Evolutionary conservation across 2,888 invertebrate species (phyloP).

Genomic region (Limenitis camilla): DNA sequence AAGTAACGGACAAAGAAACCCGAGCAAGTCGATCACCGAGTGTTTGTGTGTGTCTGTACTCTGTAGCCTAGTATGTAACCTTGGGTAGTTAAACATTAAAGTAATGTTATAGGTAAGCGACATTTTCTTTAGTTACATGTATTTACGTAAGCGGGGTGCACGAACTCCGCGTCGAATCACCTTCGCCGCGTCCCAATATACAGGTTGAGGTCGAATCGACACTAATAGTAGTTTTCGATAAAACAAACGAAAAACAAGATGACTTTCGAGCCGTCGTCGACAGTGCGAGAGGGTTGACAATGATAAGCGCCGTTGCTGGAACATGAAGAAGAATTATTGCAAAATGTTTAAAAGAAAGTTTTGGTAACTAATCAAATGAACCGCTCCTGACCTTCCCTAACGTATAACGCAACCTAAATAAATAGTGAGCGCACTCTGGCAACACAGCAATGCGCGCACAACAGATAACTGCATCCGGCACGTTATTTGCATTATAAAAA

Average conservation of each 20-base stretch:
- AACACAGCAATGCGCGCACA: slow-evolving; percentile 32
- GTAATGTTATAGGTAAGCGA: slow-evolving; percentile 25
- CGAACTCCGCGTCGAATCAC: slow-evolving; percentile 58
- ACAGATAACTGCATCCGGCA: slow-evolving; percentile 62
- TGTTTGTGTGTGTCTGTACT: neutral
- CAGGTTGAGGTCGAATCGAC: slow-evolving; percentile 61
- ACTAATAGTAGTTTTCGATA: slow-evolving; percentile 62
- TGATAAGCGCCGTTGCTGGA: slow-evolving; percentile 15
- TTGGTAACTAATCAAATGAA: too few species aligned
- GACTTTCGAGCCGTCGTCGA: slow-evolving; percentile 31
- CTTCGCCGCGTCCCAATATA: slow-evolving; percentile 65
- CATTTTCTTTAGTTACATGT: slow-evolving; percentile 54
- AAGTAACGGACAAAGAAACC: slow-evolving; percentile 12
- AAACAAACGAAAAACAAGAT: slow-evolving; percentile 55
- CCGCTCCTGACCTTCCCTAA: slow-evolving; percentile 64
- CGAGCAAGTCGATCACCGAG: slow-evolving; percentile 4
- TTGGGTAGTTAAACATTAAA: slow-evolving; percentile 23
- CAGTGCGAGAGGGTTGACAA: slow-evolving; percentile 39
- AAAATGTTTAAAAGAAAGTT: too few species aligned
- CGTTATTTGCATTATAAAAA: slow-evolving; percentile 37
- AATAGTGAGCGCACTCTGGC: slow-evolving; percentile 35
- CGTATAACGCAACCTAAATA: slow-evolving; percentile 44
- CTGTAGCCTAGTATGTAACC: slow-evolving; percentile 23
- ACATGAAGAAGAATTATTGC: neutral
- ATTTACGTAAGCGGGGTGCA: slow-evolving; percentile 64